phyloP scores from a whole-genome alignment of 2,113 vertebrate genomes.

The Gorsachius goisagi region DNA sequence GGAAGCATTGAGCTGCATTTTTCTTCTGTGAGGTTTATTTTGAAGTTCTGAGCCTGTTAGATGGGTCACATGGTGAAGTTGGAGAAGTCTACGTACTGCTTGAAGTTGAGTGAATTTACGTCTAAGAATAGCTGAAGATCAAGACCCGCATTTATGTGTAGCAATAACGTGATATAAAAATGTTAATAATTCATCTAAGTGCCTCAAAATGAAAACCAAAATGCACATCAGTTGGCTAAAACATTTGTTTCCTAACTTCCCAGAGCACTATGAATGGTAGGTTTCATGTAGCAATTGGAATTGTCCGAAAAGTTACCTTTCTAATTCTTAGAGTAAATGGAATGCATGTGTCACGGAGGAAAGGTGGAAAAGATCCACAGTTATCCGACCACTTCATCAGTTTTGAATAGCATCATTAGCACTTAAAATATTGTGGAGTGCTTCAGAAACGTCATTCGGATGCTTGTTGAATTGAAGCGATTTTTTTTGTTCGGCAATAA shows the following conservation, averaged over 20 bases:
- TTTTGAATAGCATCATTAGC: neutral
- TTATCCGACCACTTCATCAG: neutral
- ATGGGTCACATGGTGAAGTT: neutral
- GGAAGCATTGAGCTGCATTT: neutral
- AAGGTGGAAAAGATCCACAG: neutral
- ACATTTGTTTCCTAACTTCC: neutral
- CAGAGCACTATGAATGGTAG: neutral
- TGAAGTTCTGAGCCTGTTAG: neutral
- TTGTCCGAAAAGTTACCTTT: neutral
- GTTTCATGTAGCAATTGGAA: neutral
- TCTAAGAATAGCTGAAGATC: neutral
- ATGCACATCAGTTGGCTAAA: neutral
- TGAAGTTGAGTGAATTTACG: neutral
- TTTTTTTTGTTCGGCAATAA: neutral
- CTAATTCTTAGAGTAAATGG: neutral
- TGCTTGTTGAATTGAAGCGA: neutral
- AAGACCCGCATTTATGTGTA: neutral
- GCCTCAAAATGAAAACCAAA: neutral
- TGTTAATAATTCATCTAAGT: neutral
- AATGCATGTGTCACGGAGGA: neutral
- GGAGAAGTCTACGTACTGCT: neutral
- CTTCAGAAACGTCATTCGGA: neutral
- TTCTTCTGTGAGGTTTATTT: neutral
- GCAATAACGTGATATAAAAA: neutral
- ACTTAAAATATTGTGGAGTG: neutral